Evolutionary conservation across 2,113 vertebrate species (phyloP).

Genomic region (Planiliza haematocheilus): DNA sequence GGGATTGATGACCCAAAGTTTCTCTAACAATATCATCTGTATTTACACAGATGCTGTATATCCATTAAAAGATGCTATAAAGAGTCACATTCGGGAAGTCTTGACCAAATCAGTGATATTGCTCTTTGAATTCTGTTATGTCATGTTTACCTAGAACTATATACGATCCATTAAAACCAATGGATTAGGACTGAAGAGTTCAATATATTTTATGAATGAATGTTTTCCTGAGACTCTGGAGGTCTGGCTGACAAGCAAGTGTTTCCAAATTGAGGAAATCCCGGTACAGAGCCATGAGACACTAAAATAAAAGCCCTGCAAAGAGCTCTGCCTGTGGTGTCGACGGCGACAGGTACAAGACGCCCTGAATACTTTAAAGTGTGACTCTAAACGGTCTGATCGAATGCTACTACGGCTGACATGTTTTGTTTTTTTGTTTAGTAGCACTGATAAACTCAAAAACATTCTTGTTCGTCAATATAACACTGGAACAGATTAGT

Average conservation of each 20-base stretch:
- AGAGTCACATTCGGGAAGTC: slow-evolving; percentile 33
- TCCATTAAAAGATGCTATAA: slow-evolving; percentile 25
- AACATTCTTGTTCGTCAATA: slow-evolving; percentile 2
- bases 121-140: slow-evolving; percentile 18
- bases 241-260: slow-evolving; percentile 23
- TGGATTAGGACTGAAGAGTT: neutral
- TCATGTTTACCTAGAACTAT: neutral
- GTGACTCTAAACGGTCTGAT: neutral
- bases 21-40: slow-evolving; percentile 4
- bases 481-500: slow-evolving; percentile 19
- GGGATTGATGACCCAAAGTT: neutral
- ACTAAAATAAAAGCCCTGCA: neutral
- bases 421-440: neutral
- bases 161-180: neutral
- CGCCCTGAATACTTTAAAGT: neutral
- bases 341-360: slow-evolving; percentile 16
- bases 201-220: slow-evolving; percentile 8
- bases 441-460: slow-evolving; percentile 9
- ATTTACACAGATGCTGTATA: slow-evolving; percentile 10
- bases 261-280: slow-evolving; percentile 37
- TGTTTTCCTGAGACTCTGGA: slow-evolving; percentile 60
- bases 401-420: neutral
- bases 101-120: slow-evolving; percentile 29
- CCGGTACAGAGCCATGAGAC: slow-evolving; percentile 20
- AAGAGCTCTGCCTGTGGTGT: slow-evolving; percentile 27